Evolutionary conservation across 2,113 vertebrate genomes (phyloP).

Genomic region (Mesocricetus auratus): DNA sequence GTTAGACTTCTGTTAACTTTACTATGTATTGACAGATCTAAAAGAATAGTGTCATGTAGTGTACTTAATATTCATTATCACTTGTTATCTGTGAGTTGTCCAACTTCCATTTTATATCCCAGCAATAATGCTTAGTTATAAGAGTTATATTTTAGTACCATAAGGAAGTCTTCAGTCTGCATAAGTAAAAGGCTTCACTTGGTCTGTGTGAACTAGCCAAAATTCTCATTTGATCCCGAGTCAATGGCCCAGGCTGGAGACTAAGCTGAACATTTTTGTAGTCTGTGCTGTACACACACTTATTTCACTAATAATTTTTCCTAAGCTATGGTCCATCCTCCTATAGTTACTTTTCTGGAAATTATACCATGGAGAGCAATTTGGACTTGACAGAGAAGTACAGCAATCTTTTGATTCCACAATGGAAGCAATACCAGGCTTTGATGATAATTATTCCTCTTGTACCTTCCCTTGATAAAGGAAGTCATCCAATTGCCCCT

Average conservation of each 20-base stretch:
- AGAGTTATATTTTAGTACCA: background rate
- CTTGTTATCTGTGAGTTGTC: background rate
- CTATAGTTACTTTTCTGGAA: slow-evolving; percentile 66
- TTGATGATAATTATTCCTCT: slow-evolving; percentile 72
- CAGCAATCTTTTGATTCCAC: slow-evolving; percentile 39
- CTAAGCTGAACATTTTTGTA: background rate
- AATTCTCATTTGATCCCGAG: background rate
- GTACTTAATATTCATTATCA: background rate
- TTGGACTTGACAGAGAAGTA: slow-evolving; percentile 54
- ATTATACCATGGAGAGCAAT: slow-evolving; percentile 57
- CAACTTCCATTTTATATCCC: background rate
- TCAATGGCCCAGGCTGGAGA: background rate
- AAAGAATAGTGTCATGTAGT: background rate
- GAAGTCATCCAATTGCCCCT: slow-evolving; percentile 62
- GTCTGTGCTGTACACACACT: background rate
- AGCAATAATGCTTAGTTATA: slow-evolving; percentile 17
- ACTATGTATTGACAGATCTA: background rate
- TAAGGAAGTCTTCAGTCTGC: slow-evolving; percentile 5
- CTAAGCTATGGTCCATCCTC: slow-evolving; percentile 14
- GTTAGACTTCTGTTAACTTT: background rate
- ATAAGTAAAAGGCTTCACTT: slow-evolving; percentile 1
- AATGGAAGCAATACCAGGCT: slow-evolving; percentile 18
- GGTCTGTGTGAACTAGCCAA: background rate
- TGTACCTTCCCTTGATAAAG: slow-evolving; percentile 55
- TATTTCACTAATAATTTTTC: slow-evolving; percentile 54